Evolutionary conservation across 1,140 invertebrate species (phyloP).

Genomic region (Luehdorfia chinensis): DNA sequence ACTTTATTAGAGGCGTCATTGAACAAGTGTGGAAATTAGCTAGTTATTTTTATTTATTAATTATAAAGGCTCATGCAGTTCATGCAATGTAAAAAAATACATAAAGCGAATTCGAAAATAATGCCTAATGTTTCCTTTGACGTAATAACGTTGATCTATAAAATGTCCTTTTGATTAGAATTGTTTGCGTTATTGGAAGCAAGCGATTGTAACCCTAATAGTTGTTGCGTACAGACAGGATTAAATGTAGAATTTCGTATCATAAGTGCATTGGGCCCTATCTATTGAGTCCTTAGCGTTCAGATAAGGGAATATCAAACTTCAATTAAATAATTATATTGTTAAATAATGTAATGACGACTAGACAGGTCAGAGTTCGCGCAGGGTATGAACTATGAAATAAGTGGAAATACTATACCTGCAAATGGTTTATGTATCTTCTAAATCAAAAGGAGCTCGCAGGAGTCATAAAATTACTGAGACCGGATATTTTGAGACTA

Average conservation of each 20-base stretch:
- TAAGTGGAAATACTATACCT: too few species aligned
- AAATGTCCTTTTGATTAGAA: slow-evolving; percentile 6
- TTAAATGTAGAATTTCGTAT: neutral
- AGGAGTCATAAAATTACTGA: too few species aligned
- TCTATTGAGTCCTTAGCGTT: neutral
- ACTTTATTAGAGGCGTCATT: neutral
- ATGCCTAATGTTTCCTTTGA: too few species aligned
- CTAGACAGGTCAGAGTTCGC: too few species aligned
- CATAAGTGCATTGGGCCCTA: neutral
- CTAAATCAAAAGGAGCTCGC: too few species aligned
- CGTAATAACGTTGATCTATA: slow-evolving; percentile 6
- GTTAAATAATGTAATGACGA: too few species aligned
- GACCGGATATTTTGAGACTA: too few species aligned
- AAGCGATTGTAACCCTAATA: neutral
- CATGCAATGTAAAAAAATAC: too few species aligned
- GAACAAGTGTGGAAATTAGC: neutral
- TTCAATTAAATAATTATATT: slow-evolving; percentile 9
- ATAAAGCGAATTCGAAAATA: too few species aligned
- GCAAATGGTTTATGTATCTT: too few species aligned
- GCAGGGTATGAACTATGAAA: too few species aligned
- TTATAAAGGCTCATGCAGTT: too few species aligned
- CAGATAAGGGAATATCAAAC: slow-evolving; percentile 8
- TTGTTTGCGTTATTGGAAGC: neutral
- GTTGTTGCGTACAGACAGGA: neutral
- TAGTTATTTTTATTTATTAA: neutral